Percentiles rank a stretch among this genome's conserved stretches.
Evolutionary conservation across 2,888 invertebrate genomes (phyloP).

Genomic region (Antheraea yamamai): DNA sequence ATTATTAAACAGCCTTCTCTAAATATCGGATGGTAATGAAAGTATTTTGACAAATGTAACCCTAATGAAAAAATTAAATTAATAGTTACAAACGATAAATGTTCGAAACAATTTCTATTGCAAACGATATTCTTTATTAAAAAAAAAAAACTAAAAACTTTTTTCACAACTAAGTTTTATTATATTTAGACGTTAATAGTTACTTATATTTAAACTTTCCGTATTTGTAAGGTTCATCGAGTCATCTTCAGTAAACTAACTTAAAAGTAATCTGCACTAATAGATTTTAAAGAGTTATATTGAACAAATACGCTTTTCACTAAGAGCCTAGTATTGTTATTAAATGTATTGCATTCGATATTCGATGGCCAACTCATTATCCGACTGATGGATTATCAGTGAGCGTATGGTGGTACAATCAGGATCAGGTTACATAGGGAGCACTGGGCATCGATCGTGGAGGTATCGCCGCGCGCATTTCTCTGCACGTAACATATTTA

Average conservation of each 20-base stretch:
- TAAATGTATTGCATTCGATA: slow-evolving; percentile 11
- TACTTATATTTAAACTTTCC: neutral
- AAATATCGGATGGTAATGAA: neutral
- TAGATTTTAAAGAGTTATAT: neutral
- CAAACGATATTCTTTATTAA: neutral
- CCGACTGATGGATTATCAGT: slow-evolving; percentile 4
- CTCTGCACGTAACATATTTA: slow-evolving; percentile 7
- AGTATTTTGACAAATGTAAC: neutral
- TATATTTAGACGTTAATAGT: neutral
- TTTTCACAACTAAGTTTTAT: neutral
- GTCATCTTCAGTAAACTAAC: neutral
- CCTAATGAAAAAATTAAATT: neutral
- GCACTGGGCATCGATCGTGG: slow-evolving; percentile 72
- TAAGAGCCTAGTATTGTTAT: neutral
- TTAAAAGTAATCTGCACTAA: neutral
- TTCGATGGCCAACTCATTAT: slow-evolving; percentile 18
- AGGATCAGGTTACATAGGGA: slow-evolving; percentile 57
- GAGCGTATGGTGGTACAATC: slow-evolving; percentile 54
- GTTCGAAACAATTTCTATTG: neutral
- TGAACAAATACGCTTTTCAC: neutral
- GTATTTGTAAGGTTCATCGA: neutral
- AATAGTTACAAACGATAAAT: neutral
- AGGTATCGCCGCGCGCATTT: slow-evolving; percentile 33
- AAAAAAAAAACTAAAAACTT: neutral
- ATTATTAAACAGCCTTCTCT: no score